phyloP scores from a whole-genome alignment of 2,797 vertebrate genomes.

The Mergus octosetaceus region DNA sequence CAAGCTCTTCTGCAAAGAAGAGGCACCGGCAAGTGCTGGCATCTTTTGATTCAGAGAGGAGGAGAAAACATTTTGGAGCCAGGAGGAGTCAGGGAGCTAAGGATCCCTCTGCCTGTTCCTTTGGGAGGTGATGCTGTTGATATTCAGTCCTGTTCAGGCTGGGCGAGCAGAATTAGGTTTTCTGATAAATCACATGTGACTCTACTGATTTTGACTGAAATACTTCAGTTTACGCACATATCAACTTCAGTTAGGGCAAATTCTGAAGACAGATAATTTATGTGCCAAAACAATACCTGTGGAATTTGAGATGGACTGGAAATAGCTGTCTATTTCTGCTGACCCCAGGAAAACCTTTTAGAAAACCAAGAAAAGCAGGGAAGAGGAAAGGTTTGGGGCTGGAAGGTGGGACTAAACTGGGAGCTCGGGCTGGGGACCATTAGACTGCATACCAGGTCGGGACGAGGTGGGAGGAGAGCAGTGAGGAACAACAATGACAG shows the following conservation, averaged over 20 bases:
- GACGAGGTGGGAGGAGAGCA: background rate
- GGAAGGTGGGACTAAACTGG: background rate
- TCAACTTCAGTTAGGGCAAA: background rate
- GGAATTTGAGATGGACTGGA: background rate
- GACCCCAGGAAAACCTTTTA: background rate
- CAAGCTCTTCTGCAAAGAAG: background rate
- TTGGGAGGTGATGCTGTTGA: background rate
- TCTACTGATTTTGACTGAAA: background rate
- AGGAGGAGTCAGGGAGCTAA: background rate
- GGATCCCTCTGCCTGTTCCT: background rate
- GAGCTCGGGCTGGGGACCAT: fast-evolving
- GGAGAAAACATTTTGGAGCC: background rate
- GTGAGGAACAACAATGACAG: fast-evolving
- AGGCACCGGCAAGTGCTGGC: background rate
- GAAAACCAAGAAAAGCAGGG: background rate
- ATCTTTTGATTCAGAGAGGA: background rate
- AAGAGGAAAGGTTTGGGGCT: background rate
- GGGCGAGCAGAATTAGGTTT: background rate
- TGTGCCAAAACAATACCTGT: background rate
- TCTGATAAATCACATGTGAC: background rate
- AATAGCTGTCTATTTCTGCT: background rate
- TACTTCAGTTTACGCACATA: background rate
- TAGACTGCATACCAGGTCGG: background rate
- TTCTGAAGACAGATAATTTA: background rate
- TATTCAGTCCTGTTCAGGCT: background rate